Percentiles rank a stretch among this genome's conserved stretches.
Conservation (phyloP, 2,797 vertebrate genomes). For the Mus caroli region DNA sequence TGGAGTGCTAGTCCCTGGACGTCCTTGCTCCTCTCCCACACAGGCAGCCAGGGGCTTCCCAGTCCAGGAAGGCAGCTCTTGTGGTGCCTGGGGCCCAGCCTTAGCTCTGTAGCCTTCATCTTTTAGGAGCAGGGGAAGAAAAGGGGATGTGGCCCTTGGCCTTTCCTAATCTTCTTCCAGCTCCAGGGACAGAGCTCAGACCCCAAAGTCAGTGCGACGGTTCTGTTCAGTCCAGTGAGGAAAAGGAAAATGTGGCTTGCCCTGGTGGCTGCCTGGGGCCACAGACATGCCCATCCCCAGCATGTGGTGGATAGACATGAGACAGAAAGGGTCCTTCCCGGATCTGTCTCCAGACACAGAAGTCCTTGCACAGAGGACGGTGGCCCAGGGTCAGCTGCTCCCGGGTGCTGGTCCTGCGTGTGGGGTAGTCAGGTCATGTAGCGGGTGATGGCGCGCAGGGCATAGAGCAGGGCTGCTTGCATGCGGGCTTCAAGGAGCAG, state of each 20-base stretch:
- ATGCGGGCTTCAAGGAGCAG: conserved; percentile 90
- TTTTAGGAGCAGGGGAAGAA: conserved; percentile 7
- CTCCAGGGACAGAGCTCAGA: conserved; percentile 28
- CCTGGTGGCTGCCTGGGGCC: conserved; percentile 2
- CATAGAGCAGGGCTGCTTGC: conserved; percentile 90
- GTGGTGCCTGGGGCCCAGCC: neutral
- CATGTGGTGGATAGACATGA: neutral
- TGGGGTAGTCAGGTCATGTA: conserved; percentile 90
- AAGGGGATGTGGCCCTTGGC: neutral
- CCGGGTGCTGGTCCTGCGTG: neutral
- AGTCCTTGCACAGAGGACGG: conserved; percentile 61
- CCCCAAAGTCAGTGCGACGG: conserved; percentile 64
- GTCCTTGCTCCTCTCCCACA: neutral
- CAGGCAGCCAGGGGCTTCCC: conserved; percentile 41
- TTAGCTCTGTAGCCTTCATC: conserved; percentile 32
- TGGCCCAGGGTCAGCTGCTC: conserved; percentile 45
- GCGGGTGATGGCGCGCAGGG: conserved; percentile 90
- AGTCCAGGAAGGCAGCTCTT: conserved; percentile 53
- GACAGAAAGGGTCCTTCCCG: conserved; percentile 48
- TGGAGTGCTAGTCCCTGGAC: conserved; percentile 73
- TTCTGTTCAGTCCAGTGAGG: conserved; percentile 67
- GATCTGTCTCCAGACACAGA: conserved; percentile 63
- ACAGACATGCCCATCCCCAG: conserved; percentile 7
- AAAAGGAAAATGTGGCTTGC: conserved; percentile 28
- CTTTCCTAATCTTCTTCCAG: conserved; percentile 38